Evolutionary conservation across 1,140 invertebrate species (phyloP).

Genomic region (Platyura marginata): DNA sequence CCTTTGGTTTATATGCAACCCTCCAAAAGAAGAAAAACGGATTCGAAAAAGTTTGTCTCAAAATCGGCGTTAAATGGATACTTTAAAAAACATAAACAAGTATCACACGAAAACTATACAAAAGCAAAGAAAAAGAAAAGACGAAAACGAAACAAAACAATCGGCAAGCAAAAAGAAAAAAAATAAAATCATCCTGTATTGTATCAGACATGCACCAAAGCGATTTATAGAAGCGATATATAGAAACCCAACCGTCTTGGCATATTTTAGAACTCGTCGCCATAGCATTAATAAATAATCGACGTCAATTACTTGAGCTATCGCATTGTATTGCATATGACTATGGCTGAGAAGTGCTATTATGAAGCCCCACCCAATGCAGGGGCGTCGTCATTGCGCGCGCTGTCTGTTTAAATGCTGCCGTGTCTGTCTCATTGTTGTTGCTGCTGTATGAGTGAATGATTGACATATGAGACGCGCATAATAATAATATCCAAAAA

Average conservation of each 20-base stretch:
- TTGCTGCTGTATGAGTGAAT: background rate
- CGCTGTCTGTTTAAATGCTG: background rate
- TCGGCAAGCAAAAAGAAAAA: no score
- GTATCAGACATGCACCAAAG: background rate
- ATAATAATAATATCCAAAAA: background rate
- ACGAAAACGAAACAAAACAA: no score
- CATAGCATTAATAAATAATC: slow-evolving; percentile 3
- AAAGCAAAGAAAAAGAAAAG: no score
- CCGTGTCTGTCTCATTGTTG: background rate
- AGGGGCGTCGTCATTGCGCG: slow-evolving; percentile 1
- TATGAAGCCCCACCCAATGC: slow-evolving; percentile 2
- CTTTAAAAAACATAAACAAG: no score
- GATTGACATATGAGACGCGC: background rate
- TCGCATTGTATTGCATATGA: slow-evolving; percentile 1
- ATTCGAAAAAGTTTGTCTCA: no score
- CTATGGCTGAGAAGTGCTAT: background rate
- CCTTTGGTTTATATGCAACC: no score
- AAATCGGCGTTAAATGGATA: no score
- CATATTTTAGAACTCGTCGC: background rate
- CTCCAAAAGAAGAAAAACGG: no score
- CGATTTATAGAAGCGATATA: background rate
- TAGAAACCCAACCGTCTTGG: background rate
- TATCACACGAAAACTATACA: no score
- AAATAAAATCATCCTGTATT: background rate
- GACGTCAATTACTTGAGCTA: slow-evolving; percentile 1